Conservation (phyloP, 2,888 invertebrate species). For the Tethea ocularis region DNA sequence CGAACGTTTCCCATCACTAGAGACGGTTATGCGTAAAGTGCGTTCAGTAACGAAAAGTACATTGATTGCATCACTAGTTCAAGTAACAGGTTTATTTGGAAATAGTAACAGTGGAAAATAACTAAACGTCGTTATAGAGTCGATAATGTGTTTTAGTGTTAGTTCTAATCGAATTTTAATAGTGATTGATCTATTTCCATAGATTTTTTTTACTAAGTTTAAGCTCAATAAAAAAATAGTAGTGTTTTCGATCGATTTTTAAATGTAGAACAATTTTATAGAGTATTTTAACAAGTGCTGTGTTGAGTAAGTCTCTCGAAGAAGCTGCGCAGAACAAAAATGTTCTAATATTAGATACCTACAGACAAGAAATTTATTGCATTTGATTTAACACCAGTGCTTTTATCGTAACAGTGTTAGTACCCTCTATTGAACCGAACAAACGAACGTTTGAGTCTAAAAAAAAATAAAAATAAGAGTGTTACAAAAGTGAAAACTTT, state of each 20-base stretch:
- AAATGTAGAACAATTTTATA: not conserved
- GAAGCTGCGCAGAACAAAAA: conserved; percentile 33
- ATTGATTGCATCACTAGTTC: conserved; percentile 39
- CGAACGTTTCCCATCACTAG: conserved; percentile 23
- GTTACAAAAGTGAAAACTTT: not conserved
- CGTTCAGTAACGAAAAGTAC: conserved; percentile 45
- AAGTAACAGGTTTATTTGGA: conserved; percentile 16
- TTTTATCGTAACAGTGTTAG: conserved; percentile 32
- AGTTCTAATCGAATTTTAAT: conserved; percentile 32
- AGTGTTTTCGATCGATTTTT: not conserved
- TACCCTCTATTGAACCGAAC: conserved; percentile 25
- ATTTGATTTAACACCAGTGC: conserved; percentile 46
- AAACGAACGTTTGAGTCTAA: conserved; percentile 16
- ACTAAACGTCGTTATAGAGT: conserved; percentile 37
- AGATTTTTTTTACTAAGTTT: conserved; percentile 8
- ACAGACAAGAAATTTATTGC: conserved; percentile 40
- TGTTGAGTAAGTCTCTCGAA: conserved; percentile 1
- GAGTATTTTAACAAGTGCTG: conserved; percentile 8
- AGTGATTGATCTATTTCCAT: conserved; percentile 13
- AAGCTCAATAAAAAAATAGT: not conserved
- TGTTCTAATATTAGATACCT: conserved; percentile 41
- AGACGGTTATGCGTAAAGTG: conserved; percentile 12
- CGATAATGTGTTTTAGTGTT: conserved; percentile 40
- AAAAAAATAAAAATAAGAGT: not conserved
- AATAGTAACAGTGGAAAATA: conserved; percentile 40